These are phyloP conservation scores for Dysmachus trigonus DNA, from an alignment of 2,888 invertebrate species.

Conservation along the genomic window DNA sequence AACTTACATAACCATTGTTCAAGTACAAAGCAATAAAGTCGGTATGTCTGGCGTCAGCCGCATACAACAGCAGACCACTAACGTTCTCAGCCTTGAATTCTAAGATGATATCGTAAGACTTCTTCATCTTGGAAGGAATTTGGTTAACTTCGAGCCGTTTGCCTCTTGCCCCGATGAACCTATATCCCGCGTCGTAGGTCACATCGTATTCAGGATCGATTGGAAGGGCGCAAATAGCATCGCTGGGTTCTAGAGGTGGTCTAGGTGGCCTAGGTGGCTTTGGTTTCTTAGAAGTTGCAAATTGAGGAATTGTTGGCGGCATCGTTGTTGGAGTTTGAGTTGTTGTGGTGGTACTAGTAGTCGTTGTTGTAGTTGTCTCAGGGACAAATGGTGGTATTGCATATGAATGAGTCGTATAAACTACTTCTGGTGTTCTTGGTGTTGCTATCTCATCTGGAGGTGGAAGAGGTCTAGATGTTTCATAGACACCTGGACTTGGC, in stretches of 20 bases:
- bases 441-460: not conserved
- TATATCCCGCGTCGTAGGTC: constrained; percentile 60
- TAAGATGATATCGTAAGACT: constrained; percentile 78
- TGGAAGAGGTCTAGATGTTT: not conserved
- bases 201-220: constrained; percentile 61
- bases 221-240: constrained; percentile 59
- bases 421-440: not conserved
- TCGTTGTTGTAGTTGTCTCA: constrained; percentile 59
- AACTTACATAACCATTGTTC: constrained; percentile 74
- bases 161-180: constrained; percentile 67
- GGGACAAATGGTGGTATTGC: not conserved
- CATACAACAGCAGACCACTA: constrained; percentile 87
- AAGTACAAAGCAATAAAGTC: constrained; percentile 82
- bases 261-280: constrained; percentile 48
- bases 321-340: constrained; percentile 53
- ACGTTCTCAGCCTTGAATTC: constrained; percentile 76
- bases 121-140: constrained; percentile 70
- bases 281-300: constrained; percentile 49
- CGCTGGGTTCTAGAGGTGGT: constrained; percentile 54
- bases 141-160: constrained; percentile 77
- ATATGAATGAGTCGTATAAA: not conserved
- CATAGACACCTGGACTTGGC: constrained; percentile 49
- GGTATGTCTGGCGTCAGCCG: constrained; percentile 70
- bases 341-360: constrained; percentile 54
- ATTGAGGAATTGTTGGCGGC: constrained; percentile 53